Evolutionary conservation across 30 jellyfish, hydroid and myxozoan genomes (phyloP).

Genomic region (Chrysaora quinquecirrha): DNA sequence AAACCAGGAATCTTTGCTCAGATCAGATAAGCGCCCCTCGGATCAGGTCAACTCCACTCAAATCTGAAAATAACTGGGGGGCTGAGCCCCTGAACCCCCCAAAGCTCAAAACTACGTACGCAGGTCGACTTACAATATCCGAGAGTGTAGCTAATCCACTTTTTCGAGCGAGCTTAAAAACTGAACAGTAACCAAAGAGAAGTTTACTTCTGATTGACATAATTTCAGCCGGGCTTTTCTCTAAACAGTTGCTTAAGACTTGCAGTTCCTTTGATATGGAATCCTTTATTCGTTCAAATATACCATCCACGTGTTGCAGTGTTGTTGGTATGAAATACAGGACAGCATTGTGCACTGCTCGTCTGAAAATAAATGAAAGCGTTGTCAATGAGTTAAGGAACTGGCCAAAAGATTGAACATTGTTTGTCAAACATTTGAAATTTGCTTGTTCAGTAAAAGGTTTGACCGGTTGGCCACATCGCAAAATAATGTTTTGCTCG

Average conservation of each 20-base stretch:
- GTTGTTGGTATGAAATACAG: slow-evolving; percentile 66
- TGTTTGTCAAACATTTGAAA: too few relatives aligned
- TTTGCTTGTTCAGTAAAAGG: too few relatives aligned
- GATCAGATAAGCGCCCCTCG: too few relatives aligned
- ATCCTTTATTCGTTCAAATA: not conserved
- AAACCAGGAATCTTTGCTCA: too few relatives aligned
- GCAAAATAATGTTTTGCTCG: too few relatives aligned
- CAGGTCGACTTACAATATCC: slow-evolving; percentile 22
- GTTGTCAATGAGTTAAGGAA: too few relatives aligned
- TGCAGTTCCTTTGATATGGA: not conserved
- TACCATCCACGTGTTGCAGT: slow-evolving; percentile 28
- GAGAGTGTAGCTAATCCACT: slow-evolving; percentile 16
- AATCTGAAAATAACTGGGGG: too few relatives aligned
- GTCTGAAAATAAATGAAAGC: slow-evolving; percentile 23
- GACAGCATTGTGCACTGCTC: slow-evolving; percentile 30
- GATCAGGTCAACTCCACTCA: too few relatives aligned
- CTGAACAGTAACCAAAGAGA: slow-evolving; percentile 45
- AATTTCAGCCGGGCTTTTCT: not conserved
- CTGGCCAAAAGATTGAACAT: too few relatives aligned
- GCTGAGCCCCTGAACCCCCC: too few relatives aligned
- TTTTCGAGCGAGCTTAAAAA: slow-evolving; percentile 52
- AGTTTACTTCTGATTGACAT: slow-evolving; percentile 6
- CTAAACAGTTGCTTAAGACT: not conserved
- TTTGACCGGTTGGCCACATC: too few relatives aligned
- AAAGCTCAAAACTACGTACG: too few relatives aligned